These are phyloP conservation scores for Drosophila bocki DNA, from an alignment of 1,140 invertebrate species.

Conservation along the genomic window DNA sequence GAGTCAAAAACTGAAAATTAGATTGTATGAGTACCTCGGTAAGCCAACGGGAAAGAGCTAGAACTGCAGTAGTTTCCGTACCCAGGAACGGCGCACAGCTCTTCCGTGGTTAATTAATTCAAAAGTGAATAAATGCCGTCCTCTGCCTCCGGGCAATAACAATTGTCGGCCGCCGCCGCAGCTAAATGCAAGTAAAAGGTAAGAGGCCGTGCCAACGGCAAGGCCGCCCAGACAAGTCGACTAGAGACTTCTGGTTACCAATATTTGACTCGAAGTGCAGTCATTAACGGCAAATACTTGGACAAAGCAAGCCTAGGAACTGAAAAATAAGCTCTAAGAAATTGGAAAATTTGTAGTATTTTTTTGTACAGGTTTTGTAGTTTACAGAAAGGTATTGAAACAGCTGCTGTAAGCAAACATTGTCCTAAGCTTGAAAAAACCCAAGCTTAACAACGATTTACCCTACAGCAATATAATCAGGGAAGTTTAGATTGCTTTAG, in stretches of 20 bases:
- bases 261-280: background rate
- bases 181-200: constrained; percentile 44
- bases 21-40: constrained; percentile 3
- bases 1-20: constrained; percentile 5
- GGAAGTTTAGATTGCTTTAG: background rate
- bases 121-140: background rate
- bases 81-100: background rate
- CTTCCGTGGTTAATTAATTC: constrained; percentile 27
- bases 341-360: background rate
- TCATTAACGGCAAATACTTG: constrained; percentile 1
- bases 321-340: background rate
- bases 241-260: constrained; percentile 34
- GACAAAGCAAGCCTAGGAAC: background rate
- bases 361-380: background rate
- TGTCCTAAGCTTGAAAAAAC: background rate
- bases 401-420: background rate
- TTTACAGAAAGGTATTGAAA: background rate
- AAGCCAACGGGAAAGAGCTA: constrained; percentile 6
- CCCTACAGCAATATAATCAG: background rate
- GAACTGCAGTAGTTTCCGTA: background rate
- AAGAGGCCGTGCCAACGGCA: constrained; percentile 22
- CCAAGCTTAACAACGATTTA: too few relatives aligned
- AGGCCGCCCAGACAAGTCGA: constrained; percentile 34
- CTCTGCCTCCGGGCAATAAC: background rate
- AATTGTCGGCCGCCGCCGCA: background rate